These are phyloP conservation scores for Phalacrocorax brasilianus DNA, from an alignment of 2,113 vertebrate genomes.

Conservation along the genomic window DNA sequence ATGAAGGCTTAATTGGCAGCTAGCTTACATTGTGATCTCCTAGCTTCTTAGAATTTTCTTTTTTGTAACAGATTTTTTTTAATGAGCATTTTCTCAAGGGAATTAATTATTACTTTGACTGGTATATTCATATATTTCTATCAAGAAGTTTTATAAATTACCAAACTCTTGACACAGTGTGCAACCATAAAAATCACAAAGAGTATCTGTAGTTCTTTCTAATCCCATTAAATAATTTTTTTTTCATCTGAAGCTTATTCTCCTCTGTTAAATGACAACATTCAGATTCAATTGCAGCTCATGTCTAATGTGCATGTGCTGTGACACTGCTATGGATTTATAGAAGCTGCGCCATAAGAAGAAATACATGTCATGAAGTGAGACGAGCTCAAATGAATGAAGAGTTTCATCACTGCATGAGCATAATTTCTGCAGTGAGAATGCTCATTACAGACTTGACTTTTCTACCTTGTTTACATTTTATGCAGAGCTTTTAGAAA, in stretches of 20 bases:
- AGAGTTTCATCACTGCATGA: background rate
- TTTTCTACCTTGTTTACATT: conserved; percentile 32
- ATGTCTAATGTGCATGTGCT: background rate
- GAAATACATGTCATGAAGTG: background rate
- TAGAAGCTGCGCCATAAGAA: background rate
- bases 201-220: conserved; percentile 23
- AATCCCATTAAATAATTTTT: conserved; percentile 20
- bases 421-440: conserved; percentile 27
- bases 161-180: conserved; percentile 59
- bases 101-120: conserved; percentile 80
- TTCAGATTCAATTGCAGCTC: background rate
- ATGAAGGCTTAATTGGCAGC: conserved; percentile 73
- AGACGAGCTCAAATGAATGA: background rate
- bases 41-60: conserved; percentile 68
- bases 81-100: conserved; percentile 65
- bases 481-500: conserved; percentile 31
- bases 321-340: background rate
- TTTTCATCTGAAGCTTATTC: background rate
- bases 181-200: conserved; percentile 56
- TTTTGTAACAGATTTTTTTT: conserved; percentile 59
- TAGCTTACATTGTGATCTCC: conserved; percentile 64
- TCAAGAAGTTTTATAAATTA: conserved; percentile 73
- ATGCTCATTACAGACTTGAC: conserved; percentile 11
- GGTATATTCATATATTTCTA: conserved; percentile 71
- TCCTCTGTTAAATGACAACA: conserved; percentile 31